Conservation (phyloP, 2,113 vertebrate genomes). For the Paramisgurnus dabryanus region DNA sequence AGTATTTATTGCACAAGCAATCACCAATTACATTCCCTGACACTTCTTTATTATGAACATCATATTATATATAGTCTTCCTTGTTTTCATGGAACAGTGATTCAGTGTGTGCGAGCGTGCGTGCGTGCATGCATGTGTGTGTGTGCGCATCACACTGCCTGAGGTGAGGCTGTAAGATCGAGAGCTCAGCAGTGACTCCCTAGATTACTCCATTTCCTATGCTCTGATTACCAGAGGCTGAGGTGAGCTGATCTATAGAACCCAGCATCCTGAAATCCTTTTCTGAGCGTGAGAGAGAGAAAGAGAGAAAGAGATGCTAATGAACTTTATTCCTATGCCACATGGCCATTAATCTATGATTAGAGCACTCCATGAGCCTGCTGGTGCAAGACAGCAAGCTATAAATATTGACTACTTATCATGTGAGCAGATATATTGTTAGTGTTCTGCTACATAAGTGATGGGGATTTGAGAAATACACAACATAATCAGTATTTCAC, state of each 20-base stretch:
- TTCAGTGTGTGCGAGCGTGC: neutral
- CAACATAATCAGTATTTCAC: constrained; percentile 24
- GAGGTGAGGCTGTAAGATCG: constrained; percentile 38
- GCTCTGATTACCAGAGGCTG: constrained; percentile 31
- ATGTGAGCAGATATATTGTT: constrained; percentile 27
- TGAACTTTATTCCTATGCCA: constrained; percentile 38
- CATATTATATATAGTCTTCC: neutral
- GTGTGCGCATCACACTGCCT: neutral
- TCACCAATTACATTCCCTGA: no score
- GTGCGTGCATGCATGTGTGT: constrained; percentile 17
- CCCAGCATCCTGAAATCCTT: constrained; percentile 12
- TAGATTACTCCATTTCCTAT: constrained; percentile 31
- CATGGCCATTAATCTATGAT: constrained; percentile 40
- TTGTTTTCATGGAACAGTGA: constrained; percentile 2
- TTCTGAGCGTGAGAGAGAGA: neutral
- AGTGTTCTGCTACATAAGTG: neutral
- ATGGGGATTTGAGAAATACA: neutral
- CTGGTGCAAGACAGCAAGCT: constrained; percentile 33
- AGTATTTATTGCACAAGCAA: no score
- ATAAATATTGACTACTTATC: constrained; percentile 44
- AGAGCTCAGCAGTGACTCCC: constrained; percentile 18
- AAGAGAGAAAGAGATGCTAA: constrained; percentile 8
- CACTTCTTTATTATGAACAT: no score
- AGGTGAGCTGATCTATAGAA: constrained; percentile 36
- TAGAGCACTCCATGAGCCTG: constrained; percentile 29